Conservation (phyloP, 2,113 vertebrate species). For the Balaenoptera acutorostrata region DNA sequence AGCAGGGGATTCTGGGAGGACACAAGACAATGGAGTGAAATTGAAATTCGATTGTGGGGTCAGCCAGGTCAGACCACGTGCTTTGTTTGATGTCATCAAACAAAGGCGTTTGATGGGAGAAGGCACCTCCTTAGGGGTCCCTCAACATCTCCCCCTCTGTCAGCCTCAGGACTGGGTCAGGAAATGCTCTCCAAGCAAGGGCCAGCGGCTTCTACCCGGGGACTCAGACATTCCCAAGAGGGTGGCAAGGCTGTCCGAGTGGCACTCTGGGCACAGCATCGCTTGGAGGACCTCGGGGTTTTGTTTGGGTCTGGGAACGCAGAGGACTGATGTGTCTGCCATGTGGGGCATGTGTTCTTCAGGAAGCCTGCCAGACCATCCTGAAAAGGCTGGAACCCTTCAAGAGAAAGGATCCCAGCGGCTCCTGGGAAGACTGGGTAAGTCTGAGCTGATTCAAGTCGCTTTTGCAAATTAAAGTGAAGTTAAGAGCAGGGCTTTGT, state of each 20-base stretch:
- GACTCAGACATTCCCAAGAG: background rate
- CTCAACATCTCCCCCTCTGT: background rate
- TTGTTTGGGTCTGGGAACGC: background rate
- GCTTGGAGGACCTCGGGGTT: background rate
- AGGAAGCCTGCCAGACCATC: constrained; percentile 90
- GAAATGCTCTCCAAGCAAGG: background rate
- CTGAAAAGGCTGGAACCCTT: constrained; percentile 88
- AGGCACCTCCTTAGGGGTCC: background rate
- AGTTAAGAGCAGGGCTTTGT: background rate
- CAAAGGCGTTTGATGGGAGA: background rate
- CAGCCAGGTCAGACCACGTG: background rate
- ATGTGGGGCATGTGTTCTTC: constrained; percentile 7
- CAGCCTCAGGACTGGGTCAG: background rate
- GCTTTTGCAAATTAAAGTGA: background rate
- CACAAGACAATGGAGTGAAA: background rate
- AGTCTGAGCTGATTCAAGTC: constrained; percentile 8
- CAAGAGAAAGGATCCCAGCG: constrained; percentile 85
- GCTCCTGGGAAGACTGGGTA: constrained; percentile 95
- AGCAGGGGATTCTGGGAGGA: background rate
- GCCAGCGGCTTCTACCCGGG: background rate
- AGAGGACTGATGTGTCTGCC: background rate
- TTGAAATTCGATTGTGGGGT: background rate
- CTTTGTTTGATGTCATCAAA: background rate
- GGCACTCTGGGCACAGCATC: background rate
- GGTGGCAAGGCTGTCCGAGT: background rate